Evolutionary conservation across 2,797 vertebrate genomes (phyloP), one percentile per base, ranked within the genome.

Genomic region (Pseudopleuronectes americanus): DNA sequence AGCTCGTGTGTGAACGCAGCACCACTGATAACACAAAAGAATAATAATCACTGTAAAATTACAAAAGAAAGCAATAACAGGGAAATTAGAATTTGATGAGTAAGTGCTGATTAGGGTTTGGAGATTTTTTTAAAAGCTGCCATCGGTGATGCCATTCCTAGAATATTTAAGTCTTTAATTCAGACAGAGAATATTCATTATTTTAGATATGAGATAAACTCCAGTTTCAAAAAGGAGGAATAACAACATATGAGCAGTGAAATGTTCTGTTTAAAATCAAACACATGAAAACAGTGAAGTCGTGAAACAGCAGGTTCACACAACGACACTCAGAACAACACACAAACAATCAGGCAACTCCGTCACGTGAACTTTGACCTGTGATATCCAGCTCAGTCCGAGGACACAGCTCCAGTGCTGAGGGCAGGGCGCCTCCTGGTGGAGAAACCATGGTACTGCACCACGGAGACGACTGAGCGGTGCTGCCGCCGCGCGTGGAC

Each of bases 401-500:
- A 8, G 28, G 28, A 31, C 28, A 28, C 28, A 31, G 36, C 6
- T 48, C n/a, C 51, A 53, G 22, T 16, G 8, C 14, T 88, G 67
- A 58, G 60, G 21, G 9, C 68, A 71, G 62, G 80, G 72, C 82
- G 60, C 81, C 83, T 52, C 80, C 76, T 81, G 48, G 58, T 87
- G 89, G 77, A 58, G 5, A 31, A 0, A 0, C 0, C 5, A 0
- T 3, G 8, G 41, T 24, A 81, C 70, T 83, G 68, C n/a, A 8
- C 3, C 52, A 16, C 28, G 33, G 6, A 8, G 16, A 19, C 0
- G 41, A 16, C 13, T 14, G 41, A 16, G 16, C 41, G 16, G 36
- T 38, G 36, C 48, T 23, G n/a, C 24, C 24, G 24, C 2, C 24
- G 8, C 33, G 9, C 33, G 8, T 8, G 9, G 33, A 9, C 2